Conservation (phyloP, 2,888 invertebrate species). For the Aplocera efformata region DNA sequence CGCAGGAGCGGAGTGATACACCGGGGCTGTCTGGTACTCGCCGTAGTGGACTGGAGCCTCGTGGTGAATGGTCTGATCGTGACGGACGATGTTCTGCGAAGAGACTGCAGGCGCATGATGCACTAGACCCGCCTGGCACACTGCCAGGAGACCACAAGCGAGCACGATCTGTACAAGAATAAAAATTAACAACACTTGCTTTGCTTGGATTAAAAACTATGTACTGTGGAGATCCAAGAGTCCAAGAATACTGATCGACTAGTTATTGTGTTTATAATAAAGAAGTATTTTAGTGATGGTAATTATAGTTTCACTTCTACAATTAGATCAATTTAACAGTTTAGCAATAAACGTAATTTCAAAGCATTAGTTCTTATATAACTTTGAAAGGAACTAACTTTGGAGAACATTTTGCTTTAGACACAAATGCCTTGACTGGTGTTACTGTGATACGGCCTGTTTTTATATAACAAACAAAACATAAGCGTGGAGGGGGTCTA, state of each 20-base stretch:
- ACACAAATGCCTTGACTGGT: conserved; percentile 72
- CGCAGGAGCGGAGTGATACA: conserved; percentile 28
- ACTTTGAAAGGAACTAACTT: conserved; percentile 54
- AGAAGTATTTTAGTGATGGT: no score
- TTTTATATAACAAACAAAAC: conserved; percentile 79
- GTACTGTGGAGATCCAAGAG: no score
- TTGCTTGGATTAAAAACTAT: no score
- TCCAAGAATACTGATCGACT: no score
- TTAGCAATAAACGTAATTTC: conserved; percentile 32
- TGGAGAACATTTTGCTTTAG: conserved; percentile 74
- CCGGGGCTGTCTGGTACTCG: conserved; percentile 37
- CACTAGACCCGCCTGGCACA: conserved; percentile 61
- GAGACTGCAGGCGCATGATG: conserved; percentile 73
- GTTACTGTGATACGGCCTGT: conserved; percentile 63
- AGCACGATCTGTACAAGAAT: conserved; percentile 49
- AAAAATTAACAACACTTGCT: neutral
- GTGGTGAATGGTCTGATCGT: conserved; percentile 59
- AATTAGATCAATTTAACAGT: conserved; percentile 25
- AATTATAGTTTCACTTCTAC: conserved; percentile 12
- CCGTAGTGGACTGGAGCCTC: conserved; percentile 59
- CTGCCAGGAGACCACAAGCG: conserved; percentile 58
- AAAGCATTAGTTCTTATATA: conserved; percentile 40
- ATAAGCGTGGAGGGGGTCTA: conserved; percentile 67
- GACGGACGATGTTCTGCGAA: conserved; percentile 71
- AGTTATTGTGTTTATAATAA: no score